Conservation (phyloP, 2,797 vertebrate species). For the Podarcis lilfordi region DNA sequence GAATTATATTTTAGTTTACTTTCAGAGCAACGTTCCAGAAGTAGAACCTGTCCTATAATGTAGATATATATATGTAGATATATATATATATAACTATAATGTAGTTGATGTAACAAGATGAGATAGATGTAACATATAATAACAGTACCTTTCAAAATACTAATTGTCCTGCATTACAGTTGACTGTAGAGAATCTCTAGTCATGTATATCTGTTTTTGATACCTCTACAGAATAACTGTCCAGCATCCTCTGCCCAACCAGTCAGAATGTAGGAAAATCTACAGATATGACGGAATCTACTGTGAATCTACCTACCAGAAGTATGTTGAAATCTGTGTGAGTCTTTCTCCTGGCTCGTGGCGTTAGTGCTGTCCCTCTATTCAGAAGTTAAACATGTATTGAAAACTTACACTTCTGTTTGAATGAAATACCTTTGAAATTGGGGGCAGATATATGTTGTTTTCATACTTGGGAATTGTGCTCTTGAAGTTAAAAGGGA, state of each 20-base stretch:
- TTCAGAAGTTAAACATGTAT: conserved; percentile 76
- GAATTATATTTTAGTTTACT: conserved; percentile 70
- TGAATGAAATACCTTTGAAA: conserved; percentile 72
- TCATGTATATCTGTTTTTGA: conserved; percentile 87
- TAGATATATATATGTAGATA: conserved; percentile 61
- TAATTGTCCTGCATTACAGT: conserved; percentile 82
- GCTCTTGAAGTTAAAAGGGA: conserved; percentile 68
- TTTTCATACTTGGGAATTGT: conserved; percentile 76
- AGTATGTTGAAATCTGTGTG: conserved; percentile 88
- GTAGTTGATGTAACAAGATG: conserved; percentile 68
- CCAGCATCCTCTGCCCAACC: conserved; percentile 87
- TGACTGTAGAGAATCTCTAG: conserved; percentile 83
- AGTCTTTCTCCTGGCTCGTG: conserved; percentile 84
- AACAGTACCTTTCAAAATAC: conserved; percentile 76
- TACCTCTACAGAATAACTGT: conserved; percentile 87
- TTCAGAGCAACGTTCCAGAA: conserved; percentile 69
- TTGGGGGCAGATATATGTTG: conserved; percentile 64
- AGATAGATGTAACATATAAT: conserved; percentile 65
- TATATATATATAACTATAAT: conserved; percentile 42
- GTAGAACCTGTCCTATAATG: conserved; percentile 57
- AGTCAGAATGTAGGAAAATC: conserved; percentile 88
- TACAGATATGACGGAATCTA: conserved; percentile 87
- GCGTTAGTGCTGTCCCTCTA: conserved; percentile 81
- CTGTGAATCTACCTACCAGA: conserved; percentile 88
- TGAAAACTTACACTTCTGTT: conserved; percentile 75